phyloP scores from a whole-genome alignment of 2,113 vertebrate genomes.

The Centropus unirufus region DNA sequence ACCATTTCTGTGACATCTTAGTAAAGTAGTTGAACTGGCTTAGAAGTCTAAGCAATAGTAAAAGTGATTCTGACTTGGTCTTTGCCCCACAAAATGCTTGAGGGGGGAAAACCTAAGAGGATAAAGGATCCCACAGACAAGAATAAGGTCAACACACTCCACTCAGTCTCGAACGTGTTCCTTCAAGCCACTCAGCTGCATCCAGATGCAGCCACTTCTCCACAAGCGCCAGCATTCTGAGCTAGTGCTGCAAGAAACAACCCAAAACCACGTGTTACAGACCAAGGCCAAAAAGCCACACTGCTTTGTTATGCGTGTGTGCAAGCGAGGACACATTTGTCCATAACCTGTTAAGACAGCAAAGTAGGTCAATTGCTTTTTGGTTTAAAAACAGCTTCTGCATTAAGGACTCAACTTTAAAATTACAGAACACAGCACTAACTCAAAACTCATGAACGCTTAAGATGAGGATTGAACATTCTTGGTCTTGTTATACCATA shows the following conservation, averaged over 20 bases:
- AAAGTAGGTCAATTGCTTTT: background rate
- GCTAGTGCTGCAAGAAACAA: background rate
- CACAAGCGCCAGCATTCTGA: background rate
- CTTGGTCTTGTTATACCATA: background rate
- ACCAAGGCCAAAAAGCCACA: background rate
- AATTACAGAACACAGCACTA: background rate
- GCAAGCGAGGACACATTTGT: background rate
- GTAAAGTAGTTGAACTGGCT: background rate
- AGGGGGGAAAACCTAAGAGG: background rate
- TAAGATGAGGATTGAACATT: background rate
- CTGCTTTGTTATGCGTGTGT: background rate
- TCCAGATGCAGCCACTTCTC: conserved; percentile 19
- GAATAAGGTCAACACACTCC: conserved; percentile 46
- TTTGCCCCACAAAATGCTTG: background rate
- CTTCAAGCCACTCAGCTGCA: background rate
- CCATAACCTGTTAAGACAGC: background rate
- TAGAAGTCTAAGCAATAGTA: background rate
- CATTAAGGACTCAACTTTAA: background rate
- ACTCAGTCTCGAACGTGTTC: background rate
- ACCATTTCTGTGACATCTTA: background rate
- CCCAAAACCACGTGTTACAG: background rate
- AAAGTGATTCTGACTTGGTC: background rate
- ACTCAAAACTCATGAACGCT: rapidly evolving
- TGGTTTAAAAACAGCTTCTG: background rate
- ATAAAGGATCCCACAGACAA: background rate